These are phyloP conservation scores for Zhuqinia jingwanae DNA, from an alignment of 2,888 invertebrate genomes.

Conservation along the genomic window DNA sequence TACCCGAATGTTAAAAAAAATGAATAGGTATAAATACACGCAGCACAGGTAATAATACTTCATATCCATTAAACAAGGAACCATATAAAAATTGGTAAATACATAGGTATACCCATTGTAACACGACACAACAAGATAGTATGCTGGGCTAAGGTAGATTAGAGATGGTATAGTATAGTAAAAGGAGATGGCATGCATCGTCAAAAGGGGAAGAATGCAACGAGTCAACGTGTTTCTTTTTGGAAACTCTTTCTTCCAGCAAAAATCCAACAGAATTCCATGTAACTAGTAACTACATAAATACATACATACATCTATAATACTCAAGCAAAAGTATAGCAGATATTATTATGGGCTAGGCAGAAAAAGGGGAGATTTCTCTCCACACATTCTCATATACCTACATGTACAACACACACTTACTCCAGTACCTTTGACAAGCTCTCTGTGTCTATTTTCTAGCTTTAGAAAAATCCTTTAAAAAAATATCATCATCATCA, in stretches of 20 bases:
- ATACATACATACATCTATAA: too few species aligned
- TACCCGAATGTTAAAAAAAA: constrained; percentile 4
- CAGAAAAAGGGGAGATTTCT: too few species aligned
- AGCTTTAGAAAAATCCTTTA: too few species aligned
- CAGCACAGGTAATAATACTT: background rate
- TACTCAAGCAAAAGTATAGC: too few species aligned
- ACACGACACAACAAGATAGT: background rate
- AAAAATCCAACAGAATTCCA: constrained; percentile 18
- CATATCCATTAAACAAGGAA: too few species aligned
- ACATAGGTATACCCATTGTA: background rate
- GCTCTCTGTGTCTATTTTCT: too few species aligned
- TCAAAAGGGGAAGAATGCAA: constrained; percentile 9
- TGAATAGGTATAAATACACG: background rate
- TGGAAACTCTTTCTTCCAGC: constrained; percentile 3
- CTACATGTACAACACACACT: background rate
- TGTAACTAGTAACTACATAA: constrained; percentile 1
- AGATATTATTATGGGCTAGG: too few species aligned
- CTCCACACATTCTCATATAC: background rate
- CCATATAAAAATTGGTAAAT: background rate
- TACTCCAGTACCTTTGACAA: background rate
- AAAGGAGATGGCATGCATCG: background rate
- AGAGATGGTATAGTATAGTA: background rate
- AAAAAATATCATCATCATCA: too few species aligned
- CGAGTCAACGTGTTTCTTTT: constrained; percentile 10
- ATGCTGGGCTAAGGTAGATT: background rate